phyloP scores from a whole-genome alignment of 2,797 vertebrate genomes.

The Coccyzus lansbergi region DNA sequence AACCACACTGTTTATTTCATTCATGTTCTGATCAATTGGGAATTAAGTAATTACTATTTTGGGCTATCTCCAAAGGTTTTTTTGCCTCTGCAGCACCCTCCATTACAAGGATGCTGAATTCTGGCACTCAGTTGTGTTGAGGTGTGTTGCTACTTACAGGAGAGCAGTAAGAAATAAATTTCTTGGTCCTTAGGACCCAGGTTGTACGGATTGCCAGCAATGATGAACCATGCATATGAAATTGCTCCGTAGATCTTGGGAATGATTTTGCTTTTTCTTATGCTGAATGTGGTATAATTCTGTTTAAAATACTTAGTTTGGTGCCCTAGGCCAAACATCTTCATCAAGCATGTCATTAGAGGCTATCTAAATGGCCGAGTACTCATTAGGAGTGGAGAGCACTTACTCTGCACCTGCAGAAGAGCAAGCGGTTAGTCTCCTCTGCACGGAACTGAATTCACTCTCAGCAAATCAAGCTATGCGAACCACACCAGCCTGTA shows the following conservation, averaged over 20 bases:
- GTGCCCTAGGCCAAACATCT: constrained; percentile 11
- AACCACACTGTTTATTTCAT: constrained; percentile 57
- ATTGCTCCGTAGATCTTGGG: neutral
- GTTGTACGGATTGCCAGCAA: neutral
- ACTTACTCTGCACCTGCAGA: constrained; percentile 44
- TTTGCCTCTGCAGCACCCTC: constrained; percentile 21
- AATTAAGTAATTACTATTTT: constrained; percentile 68
- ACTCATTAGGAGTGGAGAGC: constrained; percentile 28
- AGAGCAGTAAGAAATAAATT: constrained; percentile 7
- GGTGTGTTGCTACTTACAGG: constrained; percentile 40
- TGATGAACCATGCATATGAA: neutral
- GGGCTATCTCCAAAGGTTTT: constrained; percentile 21
- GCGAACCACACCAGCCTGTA: neutral
- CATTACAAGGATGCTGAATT: constrained; percentile 8
- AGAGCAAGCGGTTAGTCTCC: neutral
- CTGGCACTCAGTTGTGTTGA: neutral
- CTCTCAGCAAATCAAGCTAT: neutral
- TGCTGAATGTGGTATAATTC: neutral
- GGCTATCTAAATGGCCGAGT: constrained; percentile 1
- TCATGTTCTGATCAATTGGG: constrained; percentile 60
- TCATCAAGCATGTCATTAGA: neutral
- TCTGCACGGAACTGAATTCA: neutral
- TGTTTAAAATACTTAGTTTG: neutral
- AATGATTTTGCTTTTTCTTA: neutral
- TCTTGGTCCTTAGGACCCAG: neutral